These are phyloP conservation scores for Lepidurus apus DNA, from an alignment of 1,140 invertebrate species.

Conservation along the genomic window DNA sequence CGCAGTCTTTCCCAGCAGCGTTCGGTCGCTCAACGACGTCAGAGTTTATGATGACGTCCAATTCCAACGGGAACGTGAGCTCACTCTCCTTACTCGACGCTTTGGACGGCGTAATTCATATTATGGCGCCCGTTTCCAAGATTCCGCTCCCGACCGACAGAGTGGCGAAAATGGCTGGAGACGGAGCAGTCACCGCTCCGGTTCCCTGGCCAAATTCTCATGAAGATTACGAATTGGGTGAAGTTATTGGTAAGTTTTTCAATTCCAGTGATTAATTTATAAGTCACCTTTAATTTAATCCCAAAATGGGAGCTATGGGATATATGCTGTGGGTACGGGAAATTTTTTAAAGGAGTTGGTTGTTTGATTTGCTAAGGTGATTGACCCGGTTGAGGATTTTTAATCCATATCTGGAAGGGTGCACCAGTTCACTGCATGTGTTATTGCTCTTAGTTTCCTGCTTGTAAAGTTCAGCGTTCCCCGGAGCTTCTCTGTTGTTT, in stretches of 20 bases:
- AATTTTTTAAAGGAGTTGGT: neutral
- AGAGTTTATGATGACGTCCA: constrained; percentile 13
- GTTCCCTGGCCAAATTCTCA: constrained; percentile 82
- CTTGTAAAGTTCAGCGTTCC: too few species aligned
- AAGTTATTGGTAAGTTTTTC: constrained; percentile 77
- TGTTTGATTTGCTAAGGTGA: neutral
- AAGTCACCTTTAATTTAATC: neutral
- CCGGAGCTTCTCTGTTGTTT: too few species aligned
- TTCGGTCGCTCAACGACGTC: neutral
- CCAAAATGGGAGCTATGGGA: neutral
- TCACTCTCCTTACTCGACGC: neutral
- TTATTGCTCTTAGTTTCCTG: too few species aligned
- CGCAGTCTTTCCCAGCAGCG: constrained; percentile 3
- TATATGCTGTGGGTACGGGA: neutral
- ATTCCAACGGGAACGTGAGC: neutral
- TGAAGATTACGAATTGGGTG: constrained; percentile 88
- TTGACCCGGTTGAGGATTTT: constrained; percentile 5
- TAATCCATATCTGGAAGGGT: constrained; percentile 25
- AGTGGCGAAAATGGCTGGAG: constrained; percentile 58
- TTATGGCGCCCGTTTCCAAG: constrained; percentile 20
- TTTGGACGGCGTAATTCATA: neutral
- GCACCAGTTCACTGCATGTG: neutral
- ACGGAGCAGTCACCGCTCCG: constrained; percentile 53
- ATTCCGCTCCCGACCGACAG: neutral
- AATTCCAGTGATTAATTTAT: neutral